Evolutionary conservation across 2,797 vertebrate species (phyloP).

Genomic region (Hyperoplus lanceolatus): DNA sequence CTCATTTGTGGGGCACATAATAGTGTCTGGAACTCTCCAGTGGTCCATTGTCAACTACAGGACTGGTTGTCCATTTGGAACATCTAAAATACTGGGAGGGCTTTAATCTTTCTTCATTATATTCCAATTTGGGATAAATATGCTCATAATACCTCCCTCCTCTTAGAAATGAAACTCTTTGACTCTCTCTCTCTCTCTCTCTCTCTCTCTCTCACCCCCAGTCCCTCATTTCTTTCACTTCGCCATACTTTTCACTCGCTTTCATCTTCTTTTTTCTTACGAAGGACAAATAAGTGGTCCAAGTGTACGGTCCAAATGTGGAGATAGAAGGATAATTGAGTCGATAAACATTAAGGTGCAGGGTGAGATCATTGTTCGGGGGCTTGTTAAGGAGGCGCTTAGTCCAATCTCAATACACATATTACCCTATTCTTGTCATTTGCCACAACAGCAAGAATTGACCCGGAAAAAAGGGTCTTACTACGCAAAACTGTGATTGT

Average conservation of each 20-base stretch:
- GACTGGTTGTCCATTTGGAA: slow-evolving; percentile 87
- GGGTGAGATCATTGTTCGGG: slow-evolving; percentile 80
- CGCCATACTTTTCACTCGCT: slow-evolving; percentile 81
- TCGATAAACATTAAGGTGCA: slow-evolving; percentile 85
- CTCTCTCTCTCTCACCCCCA: slow-evolving; percentile 81
- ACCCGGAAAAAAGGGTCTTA: slow-evolving; percentile 63
- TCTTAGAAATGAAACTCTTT: slow-evolving; percentile 87
- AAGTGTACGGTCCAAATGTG: slow-evolving; percentile 77
- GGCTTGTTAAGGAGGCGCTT: slow-evolving; percentile 74
- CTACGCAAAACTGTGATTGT: slow-evolving; percentile 74
- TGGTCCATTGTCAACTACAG: slow-evolving; percentile 82
- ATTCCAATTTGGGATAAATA: slow-evolving; percentile 91
- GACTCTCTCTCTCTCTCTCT: slow-evolving; percentile 66
- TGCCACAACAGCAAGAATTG: slow-evolving; percentile 72
- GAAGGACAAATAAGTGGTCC: slow-evolving; percentile 75
- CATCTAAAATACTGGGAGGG: slow-evolving; percentile 87
- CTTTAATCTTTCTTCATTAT: slow-evolving; percentile 93
- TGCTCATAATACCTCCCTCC: slow-evolving; percentile 83
- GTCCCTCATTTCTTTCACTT: slow-evolving; percentile 72
- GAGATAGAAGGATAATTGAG: slow-evolving; percentile 89
- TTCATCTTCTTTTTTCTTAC: slow-evolving; percentile 83
- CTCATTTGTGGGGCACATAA: slow-evolving; percentile 84
- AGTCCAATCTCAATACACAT: slow-evolving; percentile 72
- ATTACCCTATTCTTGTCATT: slow-evolving; percentile 80
- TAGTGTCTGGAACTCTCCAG: slow-evolving; percentile 83